phyloP scores from a whole-genome alignment of 2,888 invertebrate genomes.

The Brenthis ino region DNA sequence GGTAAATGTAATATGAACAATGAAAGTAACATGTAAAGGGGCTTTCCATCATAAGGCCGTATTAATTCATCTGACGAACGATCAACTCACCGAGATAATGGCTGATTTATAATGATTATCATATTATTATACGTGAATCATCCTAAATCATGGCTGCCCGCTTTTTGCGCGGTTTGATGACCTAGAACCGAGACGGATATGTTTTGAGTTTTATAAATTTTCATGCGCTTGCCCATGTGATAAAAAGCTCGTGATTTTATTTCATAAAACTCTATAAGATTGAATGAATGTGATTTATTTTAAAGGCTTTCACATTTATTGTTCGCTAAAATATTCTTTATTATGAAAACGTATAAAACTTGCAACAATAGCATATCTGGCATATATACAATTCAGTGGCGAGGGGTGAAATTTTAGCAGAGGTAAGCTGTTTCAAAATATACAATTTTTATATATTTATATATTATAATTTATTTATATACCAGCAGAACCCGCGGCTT shows the following conservation, averaged over 20 bases:
- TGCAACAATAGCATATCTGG: background rate
- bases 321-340: no score
- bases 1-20: background rate
- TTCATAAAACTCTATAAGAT: background rate
- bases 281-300: background rate
- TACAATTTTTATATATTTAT: no score
- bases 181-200: conserved; percentile 44
- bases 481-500: no score
- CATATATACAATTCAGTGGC: background rate
- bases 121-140: conserved; percentile 69
- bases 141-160: conserved; percentile 58
- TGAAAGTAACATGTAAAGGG: conserved; percentile 42
- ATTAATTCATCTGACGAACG: conserved; percentile 64
- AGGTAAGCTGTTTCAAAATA: no score
- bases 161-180: conserved; percentile 51
- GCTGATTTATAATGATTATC: conserved; percentile 74
- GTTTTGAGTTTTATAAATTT: conserved; percentile 31
- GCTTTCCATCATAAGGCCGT: conserved; percentile 39
- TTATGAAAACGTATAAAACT: background rate
- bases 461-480: no score
- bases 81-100: conserved; percentile 66
- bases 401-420: no score
- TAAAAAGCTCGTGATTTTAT: conserved; percentile 7
- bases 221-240: conserved; percentile 13
- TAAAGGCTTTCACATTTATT: background rate